Conservation (phyloP, 2,113 vertebrate genomes). For the Podarcis cretensis region DNA sequence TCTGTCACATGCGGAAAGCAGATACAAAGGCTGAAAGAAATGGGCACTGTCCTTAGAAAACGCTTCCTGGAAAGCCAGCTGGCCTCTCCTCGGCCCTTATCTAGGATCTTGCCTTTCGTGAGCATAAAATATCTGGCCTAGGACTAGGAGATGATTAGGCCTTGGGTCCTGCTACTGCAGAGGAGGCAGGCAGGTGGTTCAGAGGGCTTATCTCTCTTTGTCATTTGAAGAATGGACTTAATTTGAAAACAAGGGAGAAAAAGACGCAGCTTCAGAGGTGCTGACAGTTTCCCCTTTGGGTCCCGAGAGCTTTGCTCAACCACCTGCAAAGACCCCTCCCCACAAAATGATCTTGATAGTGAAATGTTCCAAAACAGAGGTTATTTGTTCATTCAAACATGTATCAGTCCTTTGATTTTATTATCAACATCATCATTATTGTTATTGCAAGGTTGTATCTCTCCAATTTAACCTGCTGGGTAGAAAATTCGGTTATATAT, state of each 20-base stretch:
- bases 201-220: conserved; percentile 33
- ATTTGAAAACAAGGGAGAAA: conserved; percentile 10
- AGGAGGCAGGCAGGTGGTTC: conserved; percentile 36
- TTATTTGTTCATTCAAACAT: not conserved
- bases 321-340: not conserved
- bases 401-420: not conserved
- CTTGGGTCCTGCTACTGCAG: not conserved
- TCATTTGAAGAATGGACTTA: conserved; percentile 45
- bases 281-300: not conserved
- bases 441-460: not conserved
- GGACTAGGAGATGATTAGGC: conserved; percentile 1
- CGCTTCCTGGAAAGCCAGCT: not conserved
- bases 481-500: not conserved
- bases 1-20: not conserved
- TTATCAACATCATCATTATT: too few species aligned
- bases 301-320: not conserved
- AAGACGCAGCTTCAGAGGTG: not conserved
- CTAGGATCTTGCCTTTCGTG: conserved; percentile 1
- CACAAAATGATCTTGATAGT: not conserved
- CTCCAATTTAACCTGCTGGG: not conserved
- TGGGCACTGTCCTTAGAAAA: not conserved
- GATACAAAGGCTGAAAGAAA: not conserved
- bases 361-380: not conserved
- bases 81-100: conserved; percentile 5
- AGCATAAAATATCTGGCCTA: conserved; percentile 26